phyloP scores from a whole-genome alignment of 2,888 invertebrate genomes.

The Drosophila robusta region DNA sequence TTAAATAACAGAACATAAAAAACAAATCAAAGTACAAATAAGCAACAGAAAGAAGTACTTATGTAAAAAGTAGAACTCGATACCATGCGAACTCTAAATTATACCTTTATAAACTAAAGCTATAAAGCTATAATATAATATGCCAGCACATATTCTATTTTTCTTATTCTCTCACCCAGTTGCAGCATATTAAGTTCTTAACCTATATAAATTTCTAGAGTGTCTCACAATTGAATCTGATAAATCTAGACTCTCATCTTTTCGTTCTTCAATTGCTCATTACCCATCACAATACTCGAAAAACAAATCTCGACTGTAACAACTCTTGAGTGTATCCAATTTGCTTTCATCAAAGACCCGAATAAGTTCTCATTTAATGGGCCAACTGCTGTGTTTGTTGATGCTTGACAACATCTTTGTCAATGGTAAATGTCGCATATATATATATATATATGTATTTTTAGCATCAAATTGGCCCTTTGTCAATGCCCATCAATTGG shows the following conservation, averaged over 20 bases:
- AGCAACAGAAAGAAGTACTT: too few species aligned
- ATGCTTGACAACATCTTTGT: slow-evolving; percentile 29
- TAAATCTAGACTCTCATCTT: not conserved
- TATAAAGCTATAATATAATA: too few species aligned
- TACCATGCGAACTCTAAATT: too few species aligned
- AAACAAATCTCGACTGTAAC: slow-evolving; percentile 1
- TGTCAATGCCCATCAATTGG: slow-evolving; percentile 39
- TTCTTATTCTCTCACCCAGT: too few species aligned
- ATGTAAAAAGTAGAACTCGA: too few species aligned
- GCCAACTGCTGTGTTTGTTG: slow-evolving; percentile 18
- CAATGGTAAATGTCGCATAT: slow-evolving; percentile 18
- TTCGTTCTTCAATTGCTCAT: not conserved
- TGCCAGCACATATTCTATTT: too few species aligned
- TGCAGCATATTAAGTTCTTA: too few species aligned
- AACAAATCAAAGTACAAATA: too few species aligned
- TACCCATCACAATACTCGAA: not conserved
- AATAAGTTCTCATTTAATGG: slow-evolving; percentile 23
- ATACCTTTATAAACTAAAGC: too few species aligned
- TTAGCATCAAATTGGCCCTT: slow-evolving; percentile 23
- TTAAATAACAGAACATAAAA: too few species aligned
- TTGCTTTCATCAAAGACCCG: slow-evolving; percentile 2
- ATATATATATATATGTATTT: slow-evolving; percentile 6
- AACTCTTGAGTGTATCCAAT: slow-evolving; percentile 9
- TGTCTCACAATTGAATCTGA: too few species aligned
- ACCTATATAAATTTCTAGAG: too few species aligned